Base-by-base conservation (phyloP, 2,797 vertebrate species). In the Lepilemur septentrionalis region DNA sequence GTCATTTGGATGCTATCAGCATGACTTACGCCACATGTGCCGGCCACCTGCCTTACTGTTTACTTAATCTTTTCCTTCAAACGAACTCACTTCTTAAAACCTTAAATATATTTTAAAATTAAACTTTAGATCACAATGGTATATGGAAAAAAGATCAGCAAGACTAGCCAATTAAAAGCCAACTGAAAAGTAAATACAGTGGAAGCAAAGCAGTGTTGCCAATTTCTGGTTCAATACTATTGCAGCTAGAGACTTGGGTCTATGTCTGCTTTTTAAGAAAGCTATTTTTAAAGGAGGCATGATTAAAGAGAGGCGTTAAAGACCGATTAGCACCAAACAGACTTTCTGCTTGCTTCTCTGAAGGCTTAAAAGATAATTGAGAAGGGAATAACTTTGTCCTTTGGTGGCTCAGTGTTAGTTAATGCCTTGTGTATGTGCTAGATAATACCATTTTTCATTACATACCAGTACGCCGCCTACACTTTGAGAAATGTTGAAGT, bases 41-140 rank as follows among this genome's bases (percentile, higher is more conserved):
- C 0, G 10, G n/a, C 43, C 79, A 76, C 87, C 82, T 82, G 82
- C 48, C 88, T 43, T 20, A 4, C 43, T 81, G 17, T 48, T 78
- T n/a, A 43, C 30, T 48, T 30, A 6, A 43, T 70, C 35, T 78
- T 82, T 89, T 52, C 61, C 18, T 94, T 94, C 79, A 89, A 52
- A 80, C 75, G 92, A 95, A 87, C 46, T 80, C 3, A 14, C 46
- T 89, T 86, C 59, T 63, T 43, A 63, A 93, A 96, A 70, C 80
- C 18, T 93, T 55, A 78, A 94, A 69, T 69, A 32, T 65, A 48
- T 84, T 55, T 94, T 48, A 48, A 91, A 93, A 89, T 70, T 80
- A 72, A 96, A 87, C 65, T 89, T 82, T 70, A 12, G n/a, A 41
- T 89, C 59, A 30, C 18, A 25, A 55, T 15, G 46, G 75, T 35